A percentile compares a stretch with the other conserved stretches of the same genome.
Conservation (phyloP, 2,113 vertebrate genomes). For the Epinephelus moara region DNA sequence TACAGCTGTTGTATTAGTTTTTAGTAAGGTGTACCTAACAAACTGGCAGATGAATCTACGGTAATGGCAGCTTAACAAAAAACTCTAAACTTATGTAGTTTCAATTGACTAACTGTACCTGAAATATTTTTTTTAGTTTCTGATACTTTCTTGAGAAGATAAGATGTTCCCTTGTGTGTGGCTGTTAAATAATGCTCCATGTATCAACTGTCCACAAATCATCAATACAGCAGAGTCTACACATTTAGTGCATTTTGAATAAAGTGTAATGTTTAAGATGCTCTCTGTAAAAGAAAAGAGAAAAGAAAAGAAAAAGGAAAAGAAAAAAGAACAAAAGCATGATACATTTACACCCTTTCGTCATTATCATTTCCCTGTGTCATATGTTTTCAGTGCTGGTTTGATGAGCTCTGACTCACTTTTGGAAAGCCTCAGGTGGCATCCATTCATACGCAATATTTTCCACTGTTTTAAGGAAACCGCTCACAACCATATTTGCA, state of each 20-base stretch:
- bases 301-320: not conserved
- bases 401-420: not conserved
- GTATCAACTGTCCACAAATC: not conserved
- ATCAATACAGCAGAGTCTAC: not conserved
- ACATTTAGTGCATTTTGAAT: not conserved
- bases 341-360: not conserved
- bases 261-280: not conserved
- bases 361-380: not conserved
- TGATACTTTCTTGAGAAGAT: too few relatives aligned
- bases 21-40: too few relatives aligned
- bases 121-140: too few relatives aligned
- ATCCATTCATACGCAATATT: fast-evolving
- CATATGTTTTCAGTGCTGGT: not conserved
- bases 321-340: not conserved
- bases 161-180: too few relatives aligned
- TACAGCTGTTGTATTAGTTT: too few relatives aligned
- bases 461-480: not conserved
- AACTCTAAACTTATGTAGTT: too few relatives aligned
- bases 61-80: too few relatives aligned
- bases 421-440: not conserved
- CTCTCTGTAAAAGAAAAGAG: not conserved
- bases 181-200: not conserved
- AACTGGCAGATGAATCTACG: too few relatives aligned
- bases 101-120: too few relatives aligned
- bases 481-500: not conserved